phyloP scores from a whole-genome alignment of 2,888 invertebrate species.

The Cataglyphis rosenhaueri region DNA sequence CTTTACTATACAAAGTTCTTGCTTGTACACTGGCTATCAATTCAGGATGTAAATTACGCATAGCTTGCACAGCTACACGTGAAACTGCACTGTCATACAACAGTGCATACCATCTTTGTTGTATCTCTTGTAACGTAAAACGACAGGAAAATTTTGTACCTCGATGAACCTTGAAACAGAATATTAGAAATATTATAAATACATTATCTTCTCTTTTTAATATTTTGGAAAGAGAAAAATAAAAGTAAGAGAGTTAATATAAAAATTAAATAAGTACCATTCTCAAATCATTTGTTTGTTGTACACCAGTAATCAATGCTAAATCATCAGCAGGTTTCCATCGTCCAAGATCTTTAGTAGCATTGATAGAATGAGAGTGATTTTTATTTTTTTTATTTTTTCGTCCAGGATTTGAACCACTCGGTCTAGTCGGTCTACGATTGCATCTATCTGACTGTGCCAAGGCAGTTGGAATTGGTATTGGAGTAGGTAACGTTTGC shows the following conservation, averaged over 20 bases:
- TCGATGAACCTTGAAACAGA: slow-evolving; percentile 90
- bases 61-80: slow-evolving; percentile 95
- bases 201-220: background rate
- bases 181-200: slow-evolving; percentile 11
- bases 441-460: slow-evolving; percentile 80
- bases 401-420: slow-evolving; percentile 81
- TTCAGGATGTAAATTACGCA: slow-evolving; percentile 97
- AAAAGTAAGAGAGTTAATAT: background rate
- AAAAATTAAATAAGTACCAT: slow-evolving; percentile 85
- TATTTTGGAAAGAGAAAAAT: background rate
- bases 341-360: slow-evolving; percentile 94
- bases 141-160: slow-evolving; percentile 98
- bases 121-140: slow-evolving; percentile 96
- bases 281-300: slow-evolving; percentile 94
- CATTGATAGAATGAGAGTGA: slow-evolving; percentile 89
- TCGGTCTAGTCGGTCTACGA: slow-evolving; percentile 81
- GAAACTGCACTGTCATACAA: slow-evolving; percentile 98
- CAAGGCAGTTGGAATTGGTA: slow-evolving; percentile 76
- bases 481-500: slow-evolving; percentile 78
- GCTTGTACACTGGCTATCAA: slow-evolving; percentile 94
- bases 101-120: slow-evolving; percentile 98
- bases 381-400: slow-evolving; percentile 87
- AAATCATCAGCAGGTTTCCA: slow-evolving; percentile 99
- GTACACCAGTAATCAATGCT: slow-evolving; percentile 96
- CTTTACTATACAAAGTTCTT: slow-evolving; percentile 94